Conservation (phyloP, 2,888 invertebrate genomes). For the Tortricodes alternella region DNA sequence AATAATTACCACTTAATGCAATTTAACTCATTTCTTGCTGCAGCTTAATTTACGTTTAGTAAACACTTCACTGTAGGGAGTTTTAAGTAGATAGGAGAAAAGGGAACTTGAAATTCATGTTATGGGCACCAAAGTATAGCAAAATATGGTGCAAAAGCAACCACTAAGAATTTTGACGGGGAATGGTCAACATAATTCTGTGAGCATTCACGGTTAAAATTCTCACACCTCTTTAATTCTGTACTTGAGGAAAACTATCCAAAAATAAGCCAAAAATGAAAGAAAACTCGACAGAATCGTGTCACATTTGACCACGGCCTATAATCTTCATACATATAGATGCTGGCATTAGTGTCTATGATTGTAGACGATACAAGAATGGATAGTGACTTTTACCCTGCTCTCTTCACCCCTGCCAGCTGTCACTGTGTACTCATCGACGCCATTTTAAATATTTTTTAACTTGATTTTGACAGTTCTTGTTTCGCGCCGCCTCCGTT, state of each 20-base stretch:
- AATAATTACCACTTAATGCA: constrained; percentile 18
- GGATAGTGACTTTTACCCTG: too few species aligned
- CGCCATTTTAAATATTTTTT: too few species aligned
- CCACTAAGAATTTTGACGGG: constrained; percentile 16
- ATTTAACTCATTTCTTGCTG: constrained; percentile 15
- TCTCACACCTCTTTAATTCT: constrained; percentile 7
- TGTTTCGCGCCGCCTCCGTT: too few species aligned
- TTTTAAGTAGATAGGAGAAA: constrained; percentile 3
- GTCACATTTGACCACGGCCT: constrained; percentile 7
- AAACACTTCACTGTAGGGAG: constrained; percentile 20
- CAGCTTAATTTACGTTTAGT: constrained; percentile 2
- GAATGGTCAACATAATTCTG: constrained; percentile 1
- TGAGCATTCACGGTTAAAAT: constrained; percentile 19
- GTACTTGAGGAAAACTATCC: constrained; percentile 7
- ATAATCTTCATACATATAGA: too few species aligned
- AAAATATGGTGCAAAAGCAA: background rate
- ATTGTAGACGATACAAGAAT: too few species aligned
- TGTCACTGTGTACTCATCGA: too few species aligned
- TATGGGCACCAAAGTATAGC: constrained; percentile 42
- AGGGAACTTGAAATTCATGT: constrained; percentile 43
- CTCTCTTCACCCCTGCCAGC: too few species aligned
- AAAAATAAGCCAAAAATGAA: constrained; percentile 21
- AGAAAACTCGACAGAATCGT: constrained; percentile 5
- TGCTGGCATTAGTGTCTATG: too few species aligned
- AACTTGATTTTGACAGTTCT: too few species aligned